phyloP scores from a whole-genome alignment of 1,140 invertebrate genomes.

The Wiebesia pumilae region DNA sequence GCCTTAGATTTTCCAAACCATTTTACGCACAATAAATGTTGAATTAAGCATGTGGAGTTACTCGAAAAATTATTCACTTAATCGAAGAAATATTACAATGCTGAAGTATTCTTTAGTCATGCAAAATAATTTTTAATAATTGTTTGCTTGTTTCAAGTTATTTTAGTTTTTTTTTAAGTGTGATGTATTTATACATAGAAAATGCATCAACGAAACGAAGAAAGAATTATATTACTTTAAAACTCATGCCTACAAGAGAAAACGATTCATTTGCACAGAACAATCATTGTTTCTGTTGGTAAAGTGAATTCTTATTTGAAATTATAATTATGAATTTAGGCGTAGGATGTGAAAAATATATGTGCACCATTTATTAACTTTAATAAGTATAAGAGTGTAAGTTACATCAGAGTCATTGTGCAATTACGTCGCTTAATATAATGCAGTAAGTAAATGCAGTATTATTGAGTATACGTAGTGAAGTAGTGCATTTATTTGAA shows the following conservation, averaged over 20 bases:
- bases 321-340: constrained; percentile 5
- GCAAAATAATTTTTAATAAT: neutral
- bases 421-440: constrained; percentile 21
- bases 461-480: neutral
- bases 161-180: neutral
- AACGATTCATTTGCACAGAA: neutral
- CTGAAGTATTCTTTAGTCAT: neutral
- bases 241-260: neutral
- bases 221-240: neutral
- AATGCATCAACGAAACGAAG: neutral
- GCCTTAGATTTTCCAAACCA: neutral
- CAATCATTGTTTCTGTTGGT: neutral
- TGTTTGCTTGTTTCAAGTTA: neutral
- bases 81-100: neutral
- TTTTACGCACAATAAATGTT: neutral
- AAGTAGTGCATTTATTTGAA: neutral
- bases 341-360: constrained; percentile 19
- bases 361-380: neutral
- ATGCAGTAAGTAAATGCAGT: too few relatives aligned
- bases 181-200: neutral
- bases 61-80: neutral
- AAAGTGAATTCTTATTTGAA: constrained; percentile 15
- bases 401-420: constrained; percentile 33
- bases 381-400: constrained; percentile 16
- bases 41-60: neutral